These are phyloP conservation scores for Muscidifurax raptorellus DNA, from an alignment of 1,140 invertebrate species.

Conservation along the genomic window DNA sequence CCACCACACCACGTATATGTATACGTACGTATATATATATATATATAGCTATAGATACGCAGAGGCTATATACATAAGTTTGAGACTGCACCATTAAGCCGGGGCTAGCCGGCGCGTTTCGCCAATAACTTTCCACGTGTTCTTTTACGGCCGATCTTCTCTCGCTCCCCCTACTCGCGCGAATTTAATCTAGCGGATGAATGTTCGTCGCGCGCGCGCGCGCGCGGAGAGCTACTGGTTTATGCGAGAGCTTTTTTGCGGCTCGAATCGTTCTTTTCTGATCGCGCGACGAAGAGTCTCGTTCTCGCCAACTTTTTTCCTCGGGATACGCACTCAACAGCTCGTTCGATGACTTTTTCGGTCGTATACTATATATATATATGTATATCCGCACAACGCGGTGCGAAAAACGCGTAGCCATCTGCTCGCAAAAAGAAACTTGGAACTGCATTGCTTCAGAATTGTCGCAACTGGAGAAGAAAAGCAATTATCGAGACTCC, in stretches of 20 bases:
- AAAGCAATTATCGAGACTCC: not conserved
- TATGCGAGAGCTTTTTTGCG: not conserved
- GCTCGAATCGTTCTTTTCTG: no score
- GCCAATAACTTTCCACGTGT: constrained; percentile 40
- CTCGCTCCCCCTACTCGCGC: not conserved
- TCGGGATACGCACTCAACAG: no score
- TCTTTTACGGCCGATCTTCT: not conserved
- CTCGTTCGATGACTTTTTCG: no score
- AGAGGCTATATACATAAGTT: constrained; percentile 52
- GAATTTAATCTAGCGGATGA: constrained; percentile 22
- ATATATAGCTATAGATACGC: not conserved
- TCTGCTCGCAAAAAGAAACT: no score
- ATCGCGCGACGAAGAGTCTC: no score
- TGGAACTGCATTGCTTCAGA: no score
- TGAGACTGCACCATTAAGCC: constrained; percentile 61
- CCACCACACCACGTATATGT: no score
- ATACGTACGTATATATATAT: no score
- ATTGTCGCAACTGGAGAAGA: not conserved
- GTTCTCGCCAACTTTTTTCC: no score
- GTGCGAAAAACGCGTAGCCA: no score
- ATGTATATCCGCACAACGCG: no score
- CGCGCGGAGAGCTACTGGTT: not conserved
- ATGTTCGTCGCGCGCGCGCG: not conserved
- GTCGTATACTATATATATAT: no score
- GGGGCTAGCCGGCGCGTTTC: constrained; percentile 25